Conservation (phyloP, 92 coral and sea anemone species). For the Parazoanthus swiftii region DNA sequence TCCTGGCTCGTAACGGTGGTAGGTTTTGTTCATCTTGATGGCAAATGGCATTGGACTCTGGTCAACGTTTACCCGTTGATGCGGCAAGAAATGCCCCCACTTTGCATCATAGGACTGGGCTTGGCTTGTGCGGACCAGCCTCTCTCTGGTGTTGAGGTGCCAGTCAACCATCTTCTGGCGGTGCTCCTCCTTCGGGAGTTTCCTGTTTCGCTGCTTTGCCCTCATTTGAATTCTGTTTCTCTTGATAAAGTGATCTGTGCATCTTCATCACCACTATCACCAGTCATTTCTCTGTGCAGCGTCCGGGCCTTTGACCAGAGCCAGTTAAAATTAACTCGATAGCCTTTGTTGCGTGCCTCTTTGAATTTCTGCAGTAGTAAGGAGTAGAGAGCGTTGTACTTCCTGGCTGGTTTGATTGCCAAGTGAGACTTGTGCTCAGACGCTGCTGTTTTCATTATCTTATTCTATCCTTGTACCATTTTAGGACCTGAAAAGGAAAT, state of each 20-base stretch:
- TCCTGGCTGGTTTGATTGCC: no score
- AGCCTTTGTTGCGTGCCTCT: no score
- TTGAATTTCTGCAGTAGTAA: no score
- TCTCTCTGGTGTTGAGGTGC: constrained; percentile 20
- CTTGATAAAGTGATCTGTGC: constrained; percentile 4
- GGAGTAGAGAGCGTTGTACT: no score
- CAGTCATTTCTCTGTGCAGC: no score
- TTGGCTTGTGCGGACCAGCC: constrained; percentile 7
- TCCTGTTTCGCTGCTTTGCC: constrained; percentile 1
- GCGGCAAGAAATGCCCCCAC: constrained; percentile 7
- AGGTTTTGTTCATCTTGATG: constrained; percentile 13
- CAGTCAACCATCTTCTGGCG: background rate
- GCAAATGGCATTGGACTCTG: background rate
- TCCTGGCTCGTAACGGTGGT: background rate
- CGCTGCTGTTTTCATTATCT: constrained; percentile 21
- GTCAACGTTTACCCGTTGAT: constrained; percentile 15
- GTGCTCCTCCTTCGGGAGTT: constrained; percentile 7
- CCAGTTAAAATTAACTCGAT: no score
- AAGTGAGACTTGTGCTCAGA: no score
- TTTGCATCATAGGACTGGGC: constrained; percentile 15
- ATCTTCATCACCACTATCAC: no score
- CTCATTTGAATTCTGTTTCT: constrained; percentile 7
- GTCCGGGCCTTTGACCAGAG: no score
- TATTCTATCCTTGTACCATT: constrained; percentile 26
- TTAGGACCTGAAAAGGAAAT: constrained; percentile 13